Base-by-base conservation (phyloP, 2,113 vertebrate genomes). In the Micronycteris hirsuta region DNA sequence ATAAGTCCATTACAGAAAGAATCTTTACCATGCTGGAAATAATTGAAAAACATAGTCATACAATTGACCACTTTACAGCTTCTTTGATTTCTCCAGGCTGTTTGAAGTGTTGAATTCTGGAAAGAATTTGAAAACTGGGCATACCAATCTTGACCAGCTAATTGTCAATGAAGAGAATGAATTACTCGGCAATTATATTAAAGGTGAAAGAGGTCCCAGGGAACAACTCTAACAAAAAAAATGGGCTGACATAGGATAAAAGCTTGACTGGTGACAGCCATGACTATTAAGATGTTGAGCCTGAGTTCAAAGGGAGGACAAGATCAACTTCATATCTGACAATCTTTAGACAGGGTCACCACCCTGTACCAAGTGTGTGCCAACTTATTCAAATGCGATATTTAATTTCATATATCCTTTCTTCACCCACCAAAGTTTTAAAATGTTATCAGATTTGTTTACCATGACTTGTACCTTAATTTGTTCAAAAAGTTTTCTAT, bases 141-240 rank as follows among this genome's bases (percentile, higher is more conserved):
- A 84, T 85, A 45, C 31, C 49, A 96, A 82, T 16, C 14, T 74
- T 93, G 96, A 86, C 78, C 78, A 97, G 31, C 91, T 96, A 84
- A 96, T 80, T 96, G 85, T 74, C 86, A 87, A 81, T 17, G 52
- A 94, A 96, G 61, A 71, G 90, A 93, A 96, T 82, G 82, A 94
- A 95, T 97, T 95, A 94, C 56, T 86, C 70, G 73, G n/a, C 89
- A 89, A 94, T 96, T 94, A 91, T 85, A 92, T 81, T 61, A 91
- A 96, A 97, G 89, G 95, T 93, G 92, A 97, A 97, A 93, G 68
- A 85, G 68, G 86, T 96, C 52, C 73, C 58, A 70, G 78, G 45
- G 82, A 96, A 93, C 16, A 76, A 85, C 67, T 89, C 63, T 74
- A 81, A 71, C 47, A 28, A 65, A 96, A 86, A 78, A 94, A 92